Conservation (phyloP, 2,888 invertebrate genomes). For the Pelosia muscerda region DNA sequence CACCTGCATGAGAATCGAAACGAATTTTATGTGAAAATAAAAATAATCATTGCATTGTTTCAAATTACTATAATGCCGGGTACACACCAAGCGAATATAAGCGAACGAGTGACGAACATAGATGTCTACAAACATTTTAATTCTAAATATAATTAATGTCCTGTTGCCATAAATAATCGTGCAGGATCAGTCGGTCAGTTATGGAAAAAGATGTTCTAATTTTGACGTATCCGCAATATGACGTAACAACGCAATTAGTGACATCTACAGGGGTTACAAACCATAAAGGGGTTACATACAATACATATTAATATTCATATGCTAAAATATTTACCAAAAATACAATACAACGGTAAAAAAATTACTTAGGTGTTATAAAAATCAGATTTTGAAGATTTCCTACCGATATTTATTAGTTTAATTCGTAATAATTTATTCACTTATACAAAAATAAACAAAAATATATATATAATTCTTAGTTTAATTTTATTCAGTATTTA, state of each 20-base stretch:
- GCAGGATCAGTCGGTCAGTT: neutral
- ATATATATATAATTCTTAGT: too few species aligned
- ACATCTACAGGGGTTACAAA: constrained; percentile 20
- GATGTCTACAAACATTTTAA: too few species aligned
- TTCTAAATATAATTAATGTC: too few species aligned
- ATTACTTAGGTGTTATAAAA: too few species aligned
- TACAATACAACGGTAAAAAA: too few species aligned
- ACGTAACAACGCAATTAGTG: neutral
- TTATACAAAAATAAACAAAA: too few species aligned
- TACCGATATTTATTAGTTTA: too few species aligned
- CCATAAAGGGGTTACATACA: too few species aligned
- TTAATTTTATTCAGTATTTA: constrained; percentile 21
- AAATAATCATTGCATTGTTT: neutral
- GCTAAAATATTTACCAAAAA: too few species aligned
- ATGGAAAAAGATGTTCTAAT: neutral
- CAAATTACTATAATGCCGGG: neutral
- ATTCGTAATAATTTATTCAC: too few species aligned
- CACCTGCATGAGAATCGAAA: neutral
- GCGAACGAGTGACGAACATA: neutral
- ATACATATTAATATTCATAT: too few species aligned
- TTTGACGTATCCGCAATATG: neutral
- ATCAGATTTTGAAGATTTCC: too few species aligned
- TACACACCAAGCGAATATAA: neutral
- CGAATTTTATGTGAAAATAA: neutral
- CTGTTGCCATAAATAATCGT: neutral